Evolutionary conservation across 2,113 vertebrate species (phyloP), one percentile per base, ranked within the genome.

Genomic region (Oenanthe oenanthe): DNA sequence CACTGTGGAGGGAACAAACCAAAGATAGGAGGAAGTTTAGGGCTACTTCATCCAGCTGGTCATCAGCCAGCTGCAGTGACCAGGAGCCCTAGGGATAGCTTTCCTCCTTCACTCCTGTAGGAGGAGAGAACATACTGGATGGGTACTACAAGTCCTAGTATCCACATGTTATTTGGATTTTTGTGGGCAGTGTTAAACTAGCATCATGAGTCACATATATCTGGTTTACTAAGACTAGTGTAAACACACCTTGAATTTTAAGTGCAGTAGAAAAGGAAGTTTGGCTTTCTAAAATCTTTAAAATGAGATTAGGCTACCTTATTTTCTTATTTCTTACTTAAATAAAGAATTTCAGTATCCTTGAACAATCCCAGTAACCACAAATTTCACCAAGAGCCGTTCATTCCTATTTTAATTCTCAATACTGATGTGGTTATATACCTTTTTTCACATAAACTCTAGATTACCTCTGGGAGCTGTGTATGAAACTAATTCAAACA

Each of bases 361-460:
- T 61, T 78, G 53, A 68, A 74, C 40, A 88, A 85, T 61, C 42
- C 38, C 17, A 62, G 34, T 62, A 93, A 88, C 72, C 83, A 78
- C 79, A 90, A 58, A 89, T 76, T 94, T 91, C 47, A 87, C 72
- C 58, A 76, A 36, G 32, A 29, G 73, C 68, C 91, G 91, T 75
- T 82, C 4, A 83, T 88, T 94, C 73, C 73, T 81, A 71, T 50
- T 75, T 95, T 91, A 75, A 53, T 92, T 88, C 68, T 94, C 82
- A 75, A 9, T 38, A 94, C 40, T 71, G 42, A 92, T 82, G 40
- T n/a, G 74, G 65, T 62, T 83, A 93, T 62, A 85, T 53, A 83
- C 57, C 57, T 66, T 73, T 88, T 75, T 96, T 96, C 51, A 14
- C 95, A 97, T 96, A 97, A 98, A 96, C 92, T 84, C 77, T 72